Percentiles rank a stretch among this genome's conserved stretches.
phyloP scores from a whole-genome alignment of 2,113 vertebrate genomes.

The Sturnus vulgaris region DNA sequence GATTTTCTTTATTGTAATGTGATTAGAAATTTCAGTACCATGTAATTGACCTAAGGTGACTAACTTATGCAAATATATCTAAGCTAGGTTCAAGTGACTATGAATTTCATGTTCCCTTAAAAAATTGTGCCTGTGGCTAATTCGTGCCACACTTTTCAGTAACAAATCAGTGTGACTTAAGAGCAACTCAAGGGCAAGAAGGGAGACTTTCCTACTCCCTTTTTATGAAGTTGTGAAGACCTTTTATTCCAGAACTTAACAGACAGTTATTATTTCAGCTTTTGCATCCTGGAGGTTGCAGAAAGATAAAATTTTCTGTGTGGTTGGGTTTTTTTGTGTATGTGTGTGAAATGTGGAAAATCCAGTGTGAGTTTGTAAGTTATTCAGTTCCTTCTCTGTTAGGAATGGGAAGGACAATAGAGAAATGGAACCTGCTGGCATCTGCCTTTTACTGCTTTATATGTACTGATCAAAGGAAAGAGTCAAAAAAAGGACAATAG shows the following conservation, averaged over 20 bases:
- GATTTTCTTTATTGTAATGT: not conserved
- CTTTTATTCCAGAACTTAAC: not conserved
- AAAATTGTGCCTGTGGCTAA: not conserved
- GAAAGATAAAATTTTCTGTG: not conserved
- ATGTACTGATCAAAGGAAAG: not conserved
- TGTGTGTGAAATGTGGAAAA: not conserved
- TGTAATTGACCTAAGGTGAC: not conserved
- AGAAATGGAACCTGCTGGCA: not conserved
- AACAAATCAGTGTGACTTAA: not conserved
- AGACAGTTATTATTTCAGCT: not conserved
- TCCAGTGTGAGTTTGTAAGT: not conserved
- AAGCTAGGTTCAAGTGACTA: not conserved
- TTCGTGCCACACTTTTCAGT: not conserved
- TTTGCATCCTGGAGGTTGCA: not conserved
- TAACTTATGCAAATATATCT: not conserved
- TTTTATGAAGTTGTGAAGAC: not conserved
- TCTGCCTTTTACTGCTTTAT: not conserved
- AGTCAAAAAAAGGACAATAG: not conserved
- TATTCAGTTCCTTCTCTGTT: not conserved
- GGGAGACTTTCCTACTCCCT: not conserved
- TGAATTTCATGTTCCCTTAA: not conserved
- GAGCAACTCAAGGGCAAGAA: not conserved
- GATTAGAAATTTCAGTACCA: not conserved
- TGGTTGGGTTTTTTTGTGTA: not conserved
- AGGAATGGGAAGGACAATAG: not conserved